phyloP scores from a whole-genome alignment of 2,888 invertebrate species.

The Noctua fimbriata region DNA sequence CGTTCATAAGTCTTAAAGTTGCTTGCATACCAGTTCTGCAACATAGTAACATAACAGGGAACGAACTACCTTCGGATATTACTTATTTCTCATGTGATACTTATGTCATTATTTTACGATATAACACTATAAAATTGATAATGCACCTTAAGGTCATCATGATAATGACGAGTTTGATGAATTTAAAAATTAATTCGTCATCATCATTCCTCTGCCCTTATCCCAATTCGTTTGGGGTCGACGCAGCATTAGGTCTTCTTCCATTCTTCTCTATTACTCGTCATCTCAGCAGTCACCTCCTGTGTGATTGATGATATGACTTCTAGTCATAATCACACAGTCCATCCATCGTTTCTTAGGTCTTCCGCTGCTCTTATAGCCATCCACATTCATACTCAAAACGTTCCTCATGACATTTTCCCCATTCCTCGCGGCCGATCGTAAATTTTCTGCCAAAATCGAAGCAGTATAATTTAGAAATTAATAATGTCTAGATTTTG shows the following conservation, averaged over 20 bases:
- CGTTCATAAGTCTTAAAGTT: constrained; percentile 34
- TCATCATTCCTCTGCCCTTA: too few relatives aligned
- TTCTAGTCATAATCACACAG: background rate
- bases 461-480: background rate
- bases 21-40: constrained; percentile 36
- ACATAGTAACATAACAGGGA: constrained; percentile 37
- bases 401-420: background rate
- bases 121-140: background rate
- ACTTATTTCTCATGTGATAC: background rate
- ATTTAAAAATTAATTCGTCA: background rate
- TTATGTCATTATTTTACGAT: constrained; percentile 6
- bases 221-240: background rate
- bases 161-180: background rate
- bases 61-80: constrained; percentile 31
- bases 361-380: background rate
- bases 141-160: background rate
- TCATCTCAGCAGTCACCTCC: background rate
- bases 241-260: background rate
- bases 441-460: too few relatives aligned
- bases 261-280: background rate
- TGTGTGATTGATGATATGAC: too few relatives aligned
- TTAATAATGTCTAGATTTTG: background rate
- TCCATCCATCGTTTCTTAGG: background rate
- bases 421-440: background rate
- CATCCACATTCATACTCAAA: background rate